Conservation (phyloP, 1,140 invertebrate genomes). For the Episyrphus balteatus region DNA sequence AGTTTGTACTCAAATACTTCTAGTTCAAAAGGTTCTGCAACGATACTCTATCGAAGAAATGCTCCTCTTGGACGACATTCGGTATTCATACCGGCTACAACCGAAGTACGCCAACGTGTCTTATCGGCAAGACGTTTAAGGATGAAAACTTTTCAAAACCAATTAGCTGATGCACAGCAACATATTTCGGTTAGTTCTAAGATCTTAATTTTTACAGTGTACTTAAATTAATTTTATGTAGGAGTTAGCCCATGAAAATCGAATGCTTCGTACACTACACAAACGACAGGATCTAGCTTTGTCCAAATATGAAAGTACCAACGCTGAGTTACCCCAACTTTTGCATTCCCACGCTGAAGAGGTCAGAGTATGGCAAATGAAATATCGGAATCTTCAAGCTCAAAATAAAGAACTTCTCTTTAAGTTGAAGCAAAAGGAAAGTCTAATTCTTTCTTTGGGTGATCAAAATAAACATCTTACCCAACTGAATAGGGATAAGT, state of each 20-base stretch:
- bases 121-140: constrained; percentile 63
- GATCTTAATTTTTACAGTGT: neutral
- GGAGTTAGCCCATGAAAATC: constrained; percentile 65
- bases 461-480: constrained; percentile 58
- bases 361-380: constrained; percentile 55
- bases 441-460: constrained; percentile 47
- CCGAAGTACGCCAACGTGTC: constrained; percentile 52
- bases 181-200: constrained; percentile 51
- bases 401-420: constrained; percentile 48
- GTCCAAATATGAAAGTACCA: constrained; percentile 58
- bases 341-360: constrained; percentile 64
- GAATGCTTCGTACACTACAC: constrained; percentile 56
- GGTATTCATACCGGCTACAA: constrained; percentile 13
- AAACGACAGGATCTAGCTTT: constrained; percentile 64
- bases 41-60: constrained; percentile 25
- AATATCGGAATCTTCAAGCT: constrained; percentile 53
- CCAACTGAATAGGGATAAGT: constrained; percentile 57
- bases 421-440: constrained; percentile 54
- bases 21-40: constrained; percentile 29
- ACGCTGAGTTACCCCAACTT: constrained; percentile 58
- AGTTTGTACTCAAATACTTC: constrained; percentile 27
- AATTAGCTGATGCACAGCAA: constrained; percentile 64
- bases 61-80: constrained; percentile 12
- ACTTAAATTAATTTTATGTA: constrained; percentile 21
- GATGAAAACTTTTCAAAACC: constrained; percentile 64